phyloP scores from a whole-genome alignment of 1,140 invertebrate genomes.

The Hypsibius dujardini region DNA sequence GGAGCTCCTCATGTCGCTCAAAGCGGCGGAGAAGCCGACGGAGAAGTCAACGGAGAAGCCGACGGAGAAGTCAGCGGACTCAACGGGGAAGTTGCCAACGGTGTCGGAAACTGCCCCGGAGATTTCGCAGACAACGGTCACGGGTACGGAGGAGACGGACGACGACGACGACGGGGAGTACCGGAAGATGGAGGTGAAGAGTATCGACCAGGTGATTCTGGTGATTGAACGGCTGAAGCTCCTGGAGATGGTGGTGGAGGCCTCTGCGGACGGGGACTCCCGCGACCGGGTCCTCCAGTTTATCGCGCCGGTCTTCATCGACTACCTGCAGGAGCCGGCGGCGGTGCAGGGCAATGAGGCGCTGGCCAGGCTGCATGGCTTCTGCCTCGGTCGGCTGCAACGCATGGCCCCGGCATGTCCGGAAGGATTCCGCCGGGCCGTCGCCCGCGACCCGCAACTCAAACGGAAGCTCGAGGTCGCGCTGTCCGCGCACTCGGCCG shows the following conservation, averaged over 20 bases:
- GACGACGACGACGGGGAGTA: conserved; percentile 36
- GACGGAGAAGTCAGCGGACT: no score
- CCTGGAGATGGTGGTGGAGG: neutral
- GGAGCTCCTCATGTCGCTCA: conserved; percentile 29
- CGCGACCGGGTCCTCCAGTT: conserved; percentile 59
- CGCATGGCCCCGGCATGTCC: conserved; percentile 24
- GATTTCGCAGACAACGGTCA: conserved; percentile 18
- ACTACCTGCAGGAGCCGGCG: neutral
- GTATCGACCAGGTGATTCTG: conserved; percentile 37
- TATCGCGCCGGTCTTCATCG: neutral
- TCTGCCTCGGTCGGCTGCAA: conserved; percentile 13
- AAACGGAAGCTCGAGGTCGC: conserved; percentile 64
- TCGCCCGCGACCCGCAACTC: conserved; percentile 58
- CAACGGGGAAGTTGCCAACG: conserved; percentile 20
- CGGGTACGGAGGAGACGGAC: neutral
- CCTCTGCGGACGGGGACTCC: neutral
- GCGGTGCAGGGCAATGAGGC: neutral
- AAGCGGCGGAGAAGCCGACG: no score
- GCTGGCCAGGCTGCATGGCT: conserved; percentile 10
- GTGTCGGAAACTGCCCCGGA: conserved; percentile 19
- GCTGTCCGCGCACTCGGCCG: conserved; percentile 52
- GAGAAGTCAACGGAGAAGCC: no score
- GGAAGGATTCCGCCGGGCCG: conserved; percentile 72
- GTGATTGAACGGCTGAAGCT: conserved; percentile 12
- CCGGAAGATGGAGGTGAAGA: conserved; percentile 55